Percentiles rank a stretch among this genome's conserved stretches.
These are phyloP conservation scores for Turnix velox DNA, from an alignment of 2,113 vertebrate genomes.

Conservation along the genomic window DNA sequence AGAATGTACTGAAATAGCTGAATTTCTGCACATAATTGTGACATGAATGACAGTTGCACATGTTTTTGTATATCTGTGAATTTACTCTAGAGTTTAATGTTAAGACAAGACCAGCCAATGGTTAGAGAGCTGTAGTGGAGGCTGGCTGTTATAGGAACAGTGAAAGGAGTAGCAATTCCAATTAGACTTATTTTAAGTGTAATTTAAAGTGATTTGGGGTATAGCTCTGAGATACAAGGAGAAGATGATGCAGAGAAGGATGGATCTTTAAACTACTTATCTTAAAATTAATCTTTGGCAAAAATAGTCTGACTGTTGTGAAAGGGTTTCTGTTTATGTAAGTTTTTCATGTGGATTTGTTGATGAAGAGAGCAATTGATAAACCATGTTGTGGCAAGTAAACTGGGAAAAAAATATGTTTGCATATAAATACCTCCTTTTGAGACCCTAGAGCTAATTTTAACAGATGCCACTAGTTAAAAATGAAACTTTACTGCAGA, in stretches of 20 bases:
- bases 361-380: not conserved
- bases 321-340: not conserved
- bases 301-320: not conserved
- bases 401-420: not conserved
- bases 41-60: not conserved
- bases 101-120: not conserved
- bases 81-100: not conserved
- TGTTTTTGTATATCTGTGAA: not conserved
- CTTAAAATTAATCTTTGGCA: not conserved
- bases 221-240: not conserved
- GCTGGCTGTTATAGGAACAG: not conserved
- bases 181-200: not conserved
- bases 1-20: not conserved
- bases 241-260: not conserved
- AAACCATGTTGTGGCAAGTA: not conserved
- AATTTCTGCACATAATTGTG: not conserved
- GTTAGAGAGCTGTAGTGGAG: not conserved
- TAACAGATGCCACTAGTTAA: not conserved
- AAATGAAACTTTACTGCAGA: slow-evolving; percentile 43
- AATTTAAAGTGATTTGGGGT: not conserved
- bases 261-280: not conserved
- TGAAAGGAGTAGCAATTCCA: not conserved
- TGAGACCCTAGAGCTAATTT: not conserved
- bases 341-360: not conserved
- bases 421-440: not conserved